Percentiles rank a stretch among this genome's conserved stretches.
These are phyloP conservation scores for Exaiptasia diaphana DNA, from an alignment of 64 coral and sea anemone genomes.

Conservation along the genomic window DNA sequence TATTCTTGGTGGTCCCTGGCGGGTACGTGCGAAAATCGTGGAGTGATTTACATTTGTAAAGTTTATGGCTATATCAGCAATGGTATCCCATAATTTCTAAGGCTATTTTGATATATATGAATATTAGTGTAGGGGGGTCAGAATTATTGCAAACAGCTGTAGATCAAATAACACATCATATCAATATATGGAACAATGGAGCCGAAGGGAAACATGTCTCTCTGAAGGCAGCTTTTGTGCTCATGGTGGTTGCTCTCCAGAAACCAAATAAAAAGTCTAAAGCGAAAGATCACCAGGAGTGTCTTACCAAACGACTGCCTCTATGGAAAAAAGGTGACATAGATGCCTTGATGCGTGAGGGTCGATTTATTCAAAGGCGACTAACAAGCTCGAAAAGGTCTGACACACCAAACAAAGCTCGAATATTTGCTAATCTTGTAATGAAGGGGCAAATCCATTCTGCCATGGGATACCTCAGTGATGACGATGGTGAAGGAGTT, in stretches of 20 bases:
- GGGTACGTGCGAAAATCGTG: too few relatives aligned
- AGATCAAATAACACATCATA: background rate
- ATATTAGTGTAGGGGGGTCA: too few relatives aligned
- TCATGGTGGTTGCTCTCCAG: background rate
- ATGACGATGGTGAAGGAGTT: constrained; percentile 44
- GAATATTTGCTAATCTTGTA: constrained; percentile 63
- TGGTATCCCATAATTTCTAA: too few relatives aligned
- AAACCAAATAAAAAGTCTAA: background rate
- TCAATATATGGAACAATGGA: background rate
- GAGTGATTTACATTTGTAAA: too few relatives aligned
- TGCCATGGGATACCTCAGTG: constrained; percentile 55
- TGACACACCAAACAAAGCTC: background rate
- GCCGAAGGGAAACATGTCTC: background rate
- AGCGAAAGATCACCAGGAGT: too few relatives aligned
- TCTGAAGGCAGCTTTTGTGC: background rate
- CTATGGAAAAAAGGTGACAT: background rate
- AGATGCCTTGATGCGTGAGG: background rate
- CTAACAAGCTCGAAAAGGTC: background rate
- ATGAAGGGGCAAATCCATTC: constrained; percentile 56
- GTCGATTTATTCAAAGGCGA: background rate
- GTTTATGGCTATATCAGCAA: too few relatives aligned
- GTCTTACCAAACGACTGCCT: background rate
- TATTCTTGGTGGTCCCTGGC: too few relatives aligned
- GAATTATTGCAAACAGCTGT: constrained; percentile 8
- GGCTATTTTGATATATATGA: too few relatives aligned